Percentiles rank a stretch among this genome's conserved stretches.
Conservation (phyloP, 92 coral and sea anemone genomes). For the Epizoanthus rinbou region DNA sequence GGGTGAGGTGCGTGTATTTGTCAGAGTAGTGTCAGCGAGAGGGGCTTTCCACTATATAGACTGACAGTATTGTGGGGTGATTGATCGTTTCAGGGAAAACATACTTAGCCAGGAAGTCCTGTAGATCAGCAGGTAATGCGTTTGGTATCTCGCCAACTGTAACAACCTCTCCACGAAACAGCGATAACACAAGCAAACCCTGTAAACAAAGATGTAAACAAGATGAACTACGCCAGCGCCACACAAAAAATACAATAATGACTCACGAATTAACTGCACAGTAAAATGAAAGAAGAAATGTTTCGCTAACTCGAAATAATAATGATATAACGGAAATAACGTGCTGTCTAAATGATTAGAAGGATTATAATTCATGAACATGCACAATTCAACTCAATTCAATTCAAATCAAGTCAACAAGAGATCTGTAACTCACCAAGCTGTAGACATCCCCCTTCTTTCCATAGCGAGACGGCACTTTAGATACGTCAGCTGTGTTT, state of each 20-base stretch:
- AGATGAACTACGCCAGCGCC: background rate
- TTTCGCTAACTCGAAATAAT: no score
- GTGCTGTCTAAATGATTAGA: no score
- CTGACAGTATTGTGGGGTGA: no score
- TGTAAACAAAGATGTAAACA: background rate
- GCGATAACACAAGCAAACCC: slow-evolving; percentile 80
- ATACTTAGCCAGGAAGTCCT: slow-evolving; percentile 86
- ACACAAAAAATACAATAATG: no score
- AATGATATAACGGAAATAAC: no score
- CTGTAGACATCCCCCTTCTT: slow-evolving; percentile 85
- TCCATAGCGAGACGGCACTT: slow-evolving; percentile 61
- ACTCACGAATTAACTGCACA: no score
- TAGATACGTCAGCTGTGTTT: slow-evolving; percentile 32
- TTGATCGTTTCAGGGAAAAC: background rate
- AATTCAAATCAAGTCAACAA: background rate
- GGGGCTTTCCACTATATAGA: background rate
- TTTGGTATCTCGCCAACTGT: slow-evolving; percentile 69
- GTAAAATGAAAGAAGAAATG: no score
- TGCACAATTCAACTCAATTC: no score
- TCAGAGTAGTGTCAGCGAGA: background rate
- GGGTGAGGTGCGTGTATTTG: no score
- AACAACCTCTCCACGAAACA: slow-evolving; percentile 73
- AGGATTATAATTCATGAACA: no score
- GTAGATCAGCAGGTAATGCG: slow-evolving; percentile 74
- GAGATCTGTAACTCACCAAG: slow-evolving; percentile 61